A percentile compares a stretch with the other conserved stretches of the same genome.
Conservation (phyloP, 2,888 invertebrate species). For the Mesorhabditis spiculigera region DNA sequence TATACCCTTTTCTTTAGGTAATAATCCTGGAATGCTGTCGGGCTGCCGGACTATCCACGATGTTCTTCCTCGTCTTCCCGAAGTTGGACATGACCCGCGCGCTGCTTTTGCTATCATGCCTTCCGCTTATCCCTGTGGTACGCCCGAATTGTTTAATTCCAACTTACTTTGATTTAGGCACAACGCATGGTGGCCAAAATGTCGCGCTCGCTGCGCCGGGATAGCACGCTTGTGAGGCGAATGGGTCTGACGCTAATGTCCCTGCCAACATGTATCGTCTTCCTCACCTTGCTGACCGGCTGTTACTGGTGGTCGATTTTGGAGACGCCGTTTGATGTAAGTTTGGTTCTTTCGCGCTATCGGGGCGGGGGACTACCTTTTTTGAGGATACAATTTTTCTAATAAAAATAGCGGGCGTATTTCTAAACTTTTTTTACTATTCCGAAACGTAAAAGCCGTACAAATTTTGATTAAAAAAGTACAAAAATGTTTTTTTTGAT, state of each 20-base stretch:
- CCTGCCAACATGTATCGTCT: slow-evolving; percentile 15
- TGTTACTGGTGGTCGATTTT: slow-evolving; percentile 33
- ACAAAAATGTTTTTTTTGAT: too few species aligned
- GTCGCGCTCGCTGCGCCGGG: not conserved
- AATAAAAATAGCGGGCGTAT: too few species aligned
- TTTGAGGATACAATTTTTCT: too few species aligned
- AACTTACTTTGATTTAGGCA: not conserved
- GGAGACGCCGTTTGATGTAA: slow-evolving; percentile 22
- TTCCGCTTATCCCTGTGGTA: slow-evolving; percentile 25
- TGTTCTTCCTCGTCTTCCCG: slow-evolving; percentile 35
- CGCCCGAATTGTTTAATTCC: not conserved
- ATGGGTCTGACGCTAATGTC: not conserved
- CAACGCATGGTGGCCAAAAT: not conserved
- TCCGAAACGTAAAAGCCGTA: too few species aligned
- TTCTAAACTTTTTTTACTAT: too few species aligned
- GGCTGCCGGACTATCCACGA: slow-evolving; percentile 37
- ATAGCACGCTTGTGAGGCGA: not conserved
- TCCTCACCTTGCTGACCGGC: slow-evolving; percentile 23
- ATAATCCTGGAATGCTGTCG: slow-evolving; percentile 41
- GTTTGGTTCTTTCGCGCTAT: not conserved
- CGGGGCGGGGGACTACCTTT: too few species aligned
- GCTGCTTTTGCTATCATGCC: slow-evolving; percentile 24
- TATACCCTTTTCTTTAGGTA: slow-evolving; percentile 23
- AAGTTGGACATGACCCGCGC: slow-evolving; percentile 32
- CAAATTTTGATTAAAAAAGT: too few species aligned